These are phyloP conservation scores for Trichonephila clavata DNA, from an alignment of 1,140 invertebrate genomes.

Conservation along the genomic window DNA sequence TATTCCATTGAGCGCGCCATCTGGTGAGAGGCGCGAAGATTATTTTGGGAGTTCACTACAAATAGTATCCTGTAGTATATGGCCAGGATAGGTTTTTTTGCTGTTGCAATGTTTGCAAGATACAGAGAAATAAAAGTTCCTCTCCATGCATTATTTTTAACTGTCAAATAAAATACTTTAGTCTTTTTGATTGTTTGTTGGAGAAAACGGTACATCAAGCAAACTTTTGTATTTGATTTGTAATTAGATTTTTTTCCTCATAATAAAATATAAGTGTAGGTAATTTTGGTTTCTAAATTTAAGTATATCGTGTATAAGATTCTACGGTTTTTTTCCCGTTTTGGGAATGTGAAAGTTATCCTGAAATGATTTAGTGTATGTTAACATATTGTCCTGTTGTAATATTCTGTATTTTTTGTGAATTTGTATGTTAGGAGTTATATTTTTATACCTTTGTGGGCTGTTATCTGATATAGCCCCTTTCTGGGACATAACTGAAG, in stretches of 20 bases:
- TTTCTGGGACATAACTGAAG: neutral
- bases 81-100: neutral
- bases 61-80: neutral
- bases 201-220: too few relatives aligned
- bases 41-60: too few relatives aligned
- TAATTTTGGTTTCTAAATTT: too few relatives aligned
- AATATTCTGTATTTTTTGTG: conserved; percentile 4
- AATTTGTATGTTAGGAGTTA: conserved; percentile 24
- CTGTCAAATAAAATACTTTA: too few relatives aligned
- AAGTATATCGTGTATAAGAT: too few relatives aligned
- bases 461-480: conserved; percentile 1
- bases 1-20: too few relatives aligned
- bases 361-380: neutral
- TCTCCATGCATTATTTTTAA: neutral
- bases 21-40: too few relatives aligned
- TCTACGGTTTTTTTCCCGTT: neutral
- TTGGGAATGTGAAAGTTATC: neutral
- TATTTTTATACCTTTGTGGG: conserved; percentile 37
- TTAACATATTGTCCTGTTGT: neutral
- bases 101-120: neutral
- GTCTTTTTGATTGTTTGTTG: too few relatives aligned
- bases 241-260: too few relatives aligned
- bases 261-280: too few relatives aligned
- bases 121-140: conserved; percentile 9
- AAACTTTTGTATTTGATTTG: too few relatives aligned